Base-by-base conservation (phyloP, 2,888 invertebrate species). In the Arrhopalites spinosus region DNA sequence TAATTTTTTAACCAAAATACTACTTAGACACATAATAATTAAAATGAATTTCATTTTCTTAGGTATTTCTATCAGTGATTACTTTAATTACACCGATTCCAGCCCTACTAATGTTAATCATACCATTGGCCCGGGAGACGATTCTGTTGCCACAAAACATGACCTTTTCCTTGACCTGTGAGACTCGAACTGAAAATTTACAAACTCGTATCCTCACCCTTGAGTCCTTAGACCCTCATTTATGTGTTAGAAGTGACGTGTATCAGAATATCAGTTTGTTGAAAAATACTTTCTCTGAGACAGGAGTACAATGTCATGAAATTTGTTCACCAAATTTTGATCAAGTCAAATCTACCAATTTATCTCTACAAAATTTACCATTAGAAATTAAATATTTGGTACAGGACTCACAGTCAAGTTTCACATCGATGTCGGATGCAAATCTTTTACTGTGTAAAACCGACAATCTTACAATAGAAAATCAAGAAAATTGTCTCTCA, bases 41-140 rank as follows among this genome's bases (percentile, higher is more conserved):
- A 25, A 25, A 7, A n/a, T 56, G 11, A 8, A 29, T 66, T 70
- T 20, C 25, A 23, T 25, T 79, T 56, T 76, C 73, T 1, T 85
- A 92, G 92, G 85, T 91, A 71, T 85, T 92, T 79, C 85, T 92
- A 81, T 89, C 91, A 17, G 83, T 90, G 45, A 90, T 91, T 79
- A 92, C 92, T 53, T 88, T 88, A 23, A 84, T 91, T 76, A 91
- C 91, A 23, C 92, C 92, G 7, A 87, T 86, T 7, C 89, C 91
- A 5, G 90, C 91, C 0, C 86, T 92, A 67, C 86, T 92, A 20
- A 86, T 92, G 74, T 87, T 92, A 30, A 86, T 90, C 13, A 91
- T 93, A 53, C 92, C 92, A 0, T 89, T 91, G 11, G 92, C 91
- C 27, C 87, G 92, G 80, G 87, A 91, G 81, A 90, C 89, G 0